Evolutionary conservation across 2,113 vertebrate genomes (phyloP).

Genomic region (Paracanthobrama guichenoti): DNA sequence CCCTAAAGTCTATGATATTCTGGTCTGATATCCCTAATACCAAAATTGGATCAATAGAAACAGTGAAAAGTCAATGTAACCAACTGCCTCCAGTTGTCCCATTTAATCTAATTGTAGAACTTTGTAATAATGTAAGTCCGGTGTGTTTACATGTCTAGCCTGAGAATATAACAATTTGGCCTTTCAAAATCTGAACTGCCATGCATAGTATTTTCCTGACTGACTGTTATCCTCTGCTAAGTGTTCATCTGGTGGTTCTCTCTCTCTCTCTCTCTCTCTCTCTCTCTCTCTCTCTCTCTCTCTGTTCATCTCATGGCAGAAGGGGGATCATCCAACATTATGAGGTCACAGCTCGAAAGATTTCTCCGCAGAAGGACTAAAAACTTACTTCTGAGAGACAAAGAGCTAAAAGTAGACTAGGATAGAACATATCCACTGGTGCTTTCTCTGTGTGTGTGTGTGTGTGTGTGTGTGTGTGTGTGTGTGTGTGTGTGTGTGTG

Average conservation of each 20-base stretch:
- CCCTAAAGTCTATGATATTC: not conserved
- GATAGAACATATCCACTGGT: not conserved
- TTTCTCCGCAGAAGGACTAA: not conserved
- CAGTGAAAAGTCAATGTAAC: not conserved
- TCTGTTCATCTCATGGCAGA: slow-evolving; percentile 5
- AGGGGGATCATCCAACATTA: slow-evolving; percentile 35
- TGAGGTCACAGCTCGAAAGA: slow-evolving; percentile 37
- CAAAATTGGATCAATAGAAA: not conserved
- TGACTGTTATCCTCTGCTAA: slow-evolving; percentile 37
- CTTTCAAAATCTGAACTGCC: slow-evolving; percentile 5
- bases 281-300: slow-evolving; percentile 38
- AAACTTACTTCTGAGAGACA: slow-evolving; percentile 1
- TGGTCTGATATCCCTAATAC: not conserved
- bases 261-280: slow-evolving; percentile 42
- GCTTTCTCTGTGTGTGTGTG: not conserved
- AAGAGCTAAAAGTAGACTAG: not conserved
- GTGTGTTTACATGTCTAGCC: not conserved
- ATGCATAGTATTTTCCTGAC: slow-evolving; percentile 20
- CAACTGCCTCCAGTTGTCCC: not conserved
- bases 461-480: not conserved
- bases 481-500: not conserved
- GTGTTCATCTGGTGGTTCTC: slow-evolving; percentile 5
- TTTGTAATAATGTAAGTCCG: not conserved
- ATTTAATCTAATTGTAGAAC: not conserved
- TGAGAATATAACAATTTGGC: not conserved